These are phyloP conservation scores for Pongo pygmaeus DNA, from an alignment of 2,113 vertebrate genomes.

Conservation along the genomic window DNA sequence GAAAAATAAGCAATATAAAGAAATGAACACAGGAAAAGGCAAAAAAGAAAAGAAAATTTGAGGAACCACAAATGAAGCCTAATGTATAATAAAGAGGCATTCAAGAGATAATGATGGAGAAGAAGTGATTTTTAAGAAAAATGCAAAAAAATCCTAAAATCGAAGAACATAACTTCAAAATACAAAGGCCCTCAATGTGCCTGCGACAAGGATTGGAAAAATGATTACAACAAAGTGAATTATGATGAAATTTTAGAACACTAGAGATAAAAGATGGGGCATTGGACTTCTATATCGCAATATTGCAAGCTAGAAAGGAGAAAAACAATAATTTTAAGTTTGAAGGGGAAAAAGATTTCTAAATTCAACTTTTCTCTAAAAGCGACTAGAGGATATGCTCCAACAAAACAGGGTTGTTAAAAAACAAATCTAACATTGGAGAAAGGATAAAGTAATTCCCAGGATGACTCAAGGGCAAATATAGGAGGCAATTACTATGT, in stretches of 20 bases:
- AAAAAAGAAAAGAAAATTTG: not conserved
- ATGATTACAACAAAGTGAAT: not conserved
- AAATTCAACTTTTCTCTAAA: constrained; percentile 25
- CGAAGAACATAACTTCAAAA: not conserved
- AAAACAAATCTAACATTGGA: not conserved
- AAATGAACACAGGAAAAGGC: not conserved
- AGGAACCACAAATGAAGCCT: not conserved
- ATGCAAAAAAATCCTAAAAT: not conserved
- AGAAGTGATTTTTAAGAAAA: not conserved
- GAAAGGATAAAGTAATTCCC: not conserved
- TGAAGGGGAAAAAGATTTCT: not conserved
- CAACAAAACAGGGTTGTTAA: not conserved
- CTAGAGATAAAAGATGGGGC: not conserved
- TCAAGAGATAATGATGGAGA: not conserved
- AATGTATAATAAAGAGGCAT: not conserved
- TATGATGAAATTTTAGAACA: not conserved
- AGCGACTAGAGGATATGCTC: not conserved
- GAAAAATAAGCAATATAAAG: constrained; percentile 10
- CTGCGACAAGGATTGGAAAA: not conserved
- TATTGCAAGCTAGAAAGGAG: not conserved
- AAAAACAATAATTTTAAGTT: not conserved
- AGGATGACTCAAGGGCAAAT: not conserved
- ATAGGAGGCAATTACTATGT: not conserved
- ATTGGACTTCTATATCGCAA: not conserved
- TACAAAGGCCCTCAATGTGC: not conserved